These are phyloP conservation scores for Enteromius fasciolatus DNA, from an alignment of 2,797 vertebrate genomes.

Conservation along the genomic window DNA sequence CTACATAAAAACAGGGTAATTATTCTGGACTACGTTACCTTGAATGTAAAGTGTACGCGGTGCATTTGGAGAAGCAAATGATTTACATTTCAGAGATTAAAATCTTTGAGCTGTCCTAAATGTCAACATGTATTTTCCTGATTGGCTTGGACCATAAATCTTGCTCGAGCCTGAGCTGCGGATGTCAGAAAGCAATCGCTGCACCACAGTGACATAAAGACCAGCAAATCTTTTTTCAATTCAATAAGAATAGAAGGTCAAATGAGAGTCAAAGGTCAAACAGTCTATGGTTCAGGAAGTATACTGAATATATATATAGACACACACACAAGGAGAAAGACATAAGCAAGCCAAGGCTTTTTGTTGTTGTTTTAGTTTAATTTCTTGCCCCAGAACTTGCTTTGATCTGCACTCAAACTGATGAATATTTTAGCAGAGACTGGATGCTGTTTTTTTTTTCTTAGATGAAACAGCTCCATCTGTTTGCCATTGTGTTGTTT, in stretches of 20 bases:
- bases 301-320: neutral
- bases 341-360: neutral
- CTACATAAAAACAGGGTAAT: neutral
- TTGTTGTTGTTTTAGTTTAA: constrained; percentile 43
- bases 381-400: constrained; percentile 33
- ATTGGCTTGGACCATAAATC: constrained; percentile 15
- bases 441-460: constrained; percentile 44
- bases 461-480: constrained; percentile 46
- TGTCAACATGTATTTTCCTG: constrained; percentile 21
- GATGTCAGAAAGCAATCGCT: constrained; percentile 25
- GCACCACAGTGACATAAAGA: constrained; percentile 27
- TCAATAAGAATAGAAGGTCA: constrained; percentile 47
- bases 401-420: constrained; percentile 55
- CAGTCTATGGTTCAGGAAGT: neutral
- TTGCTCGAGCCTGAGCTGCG: neutral
- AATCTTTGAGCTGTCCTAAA: constrained; percentile 10
- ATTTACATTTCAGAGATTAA: constrained; percentile 20
- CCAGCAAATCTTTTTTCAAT: constrained; percentile 22
- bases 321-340: neutral
- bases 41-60: neutral
- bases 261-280: constrained; percentile 14
- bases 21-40: constrained; percentile 1
- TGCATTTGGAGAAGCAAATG: constrained; percentile 7
- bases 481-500: constrained; percentile 36
- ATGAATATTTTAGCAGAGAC: constrained; percentile 55